These are phyloP conservation scores for Melopsittacus undulatus DNA, from an alignment of 2,797 vertebrate species.

Conservation along the genomic window DNA sequence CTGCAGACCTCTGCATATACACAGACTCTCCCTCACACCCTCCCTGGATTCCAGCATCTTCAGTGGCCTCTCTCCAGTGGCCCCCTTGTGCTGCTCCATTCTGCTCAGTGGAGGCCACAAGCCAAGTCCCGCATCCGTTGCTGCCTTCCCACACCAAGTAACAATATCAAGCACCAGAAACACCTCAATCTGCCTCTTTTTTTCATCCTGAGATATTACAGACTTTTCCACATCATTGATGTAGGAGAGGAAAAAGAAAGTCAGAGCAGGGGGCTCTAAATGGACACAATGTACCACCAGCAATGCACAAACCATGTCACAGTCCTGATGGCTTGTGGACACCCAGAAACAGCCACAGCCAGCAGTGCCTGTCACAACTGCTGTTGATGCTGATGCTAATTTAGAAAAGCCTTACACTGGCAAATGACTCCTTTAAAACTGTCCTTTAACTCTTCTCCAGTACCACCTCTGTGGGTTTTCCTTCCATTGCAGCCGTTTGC, in stretches of 20 bases:
- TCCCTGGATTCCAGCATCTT: not conserved
- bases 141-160: not conserved
- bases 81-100: not conserved
- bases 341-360: not conserved
- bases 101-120: rapidly evolving
- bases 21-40: not conserved
- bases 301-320: not conserved
- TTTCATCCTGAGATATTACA: not conserved
- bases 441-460: not conserved
- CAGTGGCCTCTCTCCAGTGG: not conserved
- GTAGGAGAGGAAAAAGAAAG: not conserved
- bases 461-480: not conserved
- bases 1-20: not conserved
- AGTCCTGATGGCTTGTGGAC: not conserved
- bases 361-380: not conserved
- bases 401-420: not conserved
- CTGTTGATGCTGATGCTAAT: not conserved
- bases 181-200: not conserved
- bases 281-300: not conserved
- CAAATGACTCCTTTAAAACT: not conserved
- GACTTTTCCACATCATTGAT: not conserved
- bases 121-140: not conserved
- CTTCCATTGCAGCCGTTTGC: not conserved
- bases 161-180: not conserved
- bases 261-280: not conserved